Evolutionary conservation across 1,140 invertebrate genomes (phyloP).

Genomic region (Paraescarpia echinospica): DNA sequence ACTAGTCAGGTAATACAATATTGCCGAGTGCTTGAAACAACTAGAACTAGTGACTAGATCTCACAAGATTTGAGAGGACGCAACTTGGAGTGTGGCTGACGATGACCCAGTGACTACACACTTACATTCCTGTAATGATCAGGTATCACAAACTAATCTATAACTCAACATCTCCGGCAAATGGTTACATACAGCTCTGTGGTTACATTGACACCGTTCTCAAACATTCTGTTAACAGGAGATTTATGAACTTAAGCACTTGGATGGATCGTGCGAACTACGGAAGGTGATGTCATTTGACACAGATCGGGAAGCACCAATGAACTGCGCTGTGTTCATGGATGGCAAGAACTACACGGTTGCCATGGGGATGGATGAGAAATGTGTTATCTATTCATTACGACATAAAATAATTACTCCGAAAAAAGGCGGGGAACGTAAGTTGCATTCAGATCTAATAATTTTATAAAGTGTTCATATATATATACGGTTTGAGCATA

Average conservation of each 20-base stretch:
- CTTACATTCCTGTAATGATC: too few relatives aligned
- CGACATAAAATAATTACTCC: slow-evolving; percentile 67
- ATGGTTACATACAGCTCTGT: too few relatives aligned
- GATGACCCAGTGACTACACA: too few relatives aligned
- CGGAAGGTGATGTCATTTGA: slow-evolving; percentile 85
- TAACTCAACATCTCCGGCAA: too few relatives aligned
- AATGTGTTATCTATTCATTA: slow-evolving; percentile 85
- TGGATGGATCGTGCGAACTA: slow-evolving; percentile 77
- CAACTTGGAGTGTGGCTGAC: too few relatives aligned
- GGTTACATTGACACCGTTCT: not conserved
- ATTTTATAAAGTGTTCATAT: too few relatives aligned
- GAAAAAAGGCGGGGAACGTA: slow-evolving; percentile 38
- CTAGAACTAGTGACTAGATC: too few relatives aligned
- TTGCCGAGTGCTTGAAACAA: too few relatives aligned
- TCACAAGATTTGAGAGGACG: too few relatives aligned
- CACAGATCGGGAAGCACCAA: slow-evolving; percentile 84
- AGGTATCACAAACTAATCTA: too few relatives aligned
- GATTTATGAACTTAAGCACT: slow-evolving; percentile 85
- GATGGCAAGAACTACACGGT: slow-evolving; percentile 73
- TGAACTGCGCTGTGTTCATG: slow-evolving; percentile 77
- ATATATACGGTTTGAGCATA: too few relatives aligned
- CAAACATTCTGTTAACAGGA: slow-evolving; percentile 67
- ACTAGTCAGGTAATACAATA: too few relatives aligned
- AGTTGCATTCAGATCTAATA: not conserved
- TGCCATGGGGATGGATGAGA: slow-evolving; percentile 87